Evolutionary conservation across 2,888 invertebrate genomes (phyloP), one percentile per base, ranked within the genome.

Genomic region (Hyles lineata): DNA sequence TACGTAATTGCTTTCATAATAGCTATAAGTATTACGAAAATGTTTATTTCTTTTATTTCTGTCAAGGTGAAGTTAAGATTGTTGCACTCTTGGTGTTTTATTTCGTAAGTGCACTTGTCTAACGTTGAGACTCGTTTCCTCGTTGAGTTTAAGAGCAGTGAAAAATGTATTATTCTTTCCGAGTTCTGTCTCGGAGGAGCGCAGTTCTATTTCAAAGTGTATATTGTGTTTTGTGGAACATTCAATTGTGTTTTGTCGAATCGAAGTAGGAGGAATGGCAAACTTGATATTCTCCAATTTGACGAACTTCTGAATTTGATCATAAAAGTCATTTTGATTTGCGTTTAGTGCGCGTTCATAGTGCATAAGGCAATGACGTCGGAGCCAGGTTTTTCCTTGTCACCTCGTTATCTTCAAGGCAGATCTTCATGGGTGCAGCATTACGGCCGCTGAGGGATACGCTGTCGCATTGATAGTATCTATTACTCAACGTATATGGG

Each of bases 61-160:
- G 75, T 73, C 84, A 85, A 85, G 84, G 83, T 81, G 76, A 73
- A 55, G 50, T 61, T 62, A 29, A 52, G 50, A 70, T 70, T 52
- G 32, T 70, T 73, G 62, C 61, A 67, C 67, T 72, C 67, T 43
- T 72, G 80, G 77, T 78, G 80, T 80, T 78, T 80, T 80, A 77
- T 81, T 82, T 83, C 82, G 80, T 75, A 77, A 85, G 84, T 84
- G 60, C 32, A 70, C 75, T 70, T 76, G 70, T 71, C 73, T 76
- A 43, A 71, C 78, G 80, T 74, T 77, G 76, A 78, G 76, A 75
- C 80, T 77, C 80, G 82, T 82, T 84, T 82, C 83, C 83, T 80
- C 79, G 73, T 83, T 79, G 73, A 23, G 55, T 63, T 72, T 58
- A 58, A 58, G 19, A 67, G 32, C 43, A 72, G n/a, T 50, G 67